A percentile compares a stretch with the other conserved stretches of the same genome.
phyloP scores from a whole-genome alignment of 2,888 invertebrate genomes.

The Lapara coniferarum region DNA sequence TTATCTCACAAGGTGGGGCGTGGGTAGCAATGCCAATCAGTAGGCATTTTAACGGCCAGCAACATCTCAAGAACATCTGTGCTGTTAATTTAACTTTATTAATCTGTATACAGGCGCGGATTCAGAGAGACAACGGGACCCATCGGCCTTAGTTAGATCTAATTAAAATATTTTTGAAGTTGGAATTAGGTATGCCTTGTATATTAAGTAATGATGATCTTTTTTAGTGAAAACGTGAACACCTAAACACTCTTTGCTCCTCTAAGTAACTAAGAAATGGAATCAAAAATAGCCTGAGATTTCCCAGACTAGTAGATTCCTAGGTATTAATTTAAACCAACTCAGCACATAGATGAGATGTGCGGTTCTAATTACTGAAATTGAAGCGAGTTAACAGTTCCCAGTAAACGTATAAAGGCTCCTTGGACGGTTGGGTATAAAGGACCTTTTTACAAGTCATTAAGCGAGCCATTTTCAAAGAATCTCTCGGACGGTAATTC shows the following conservation, averaged over 20 bases:
- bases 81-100: conserved; percentile 46
- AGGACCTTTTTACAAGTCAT: conserved; percentile 4
- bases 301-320: not conserved
- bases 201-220: too few species aligned
- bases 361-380: conserved; percentile 15
- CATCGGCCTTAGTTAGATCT: too few species aligned
- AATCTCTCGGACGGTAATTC: not conserved
- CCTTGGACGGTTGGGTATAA: conserved; percentile 4
- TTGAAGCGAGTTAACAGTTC: conserved; percentile 22
- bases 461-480: conserved; percentile 2
- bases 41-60: conserved; percentile 38
- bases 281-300: not conserved
- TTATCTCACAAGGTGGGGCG: conserved; percentile 28
- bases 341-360: conserved; percentile 32
- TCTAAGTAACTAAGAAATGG: not conserved
- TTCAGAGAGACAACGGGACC: not conserved
- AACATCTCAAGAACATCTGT: conserved; percentile 57
- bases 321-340: not conserved
- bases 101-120: not conserved
- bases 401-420: conserved; percentile 14
- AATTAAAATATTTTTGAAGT: too few species aligned
- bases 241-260: too few species aligned
- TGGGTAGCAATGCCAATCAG: conserved; percentile 50
- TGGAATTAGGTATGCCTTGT: too few species aligned
- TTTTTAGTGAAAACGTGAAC: too few species aligned